These are phyloP conservation scores for Meandrina meandrites DNA, from an alignment of 92 coral and sea anemone genomes.

Conservation along the genomic window DNA sequence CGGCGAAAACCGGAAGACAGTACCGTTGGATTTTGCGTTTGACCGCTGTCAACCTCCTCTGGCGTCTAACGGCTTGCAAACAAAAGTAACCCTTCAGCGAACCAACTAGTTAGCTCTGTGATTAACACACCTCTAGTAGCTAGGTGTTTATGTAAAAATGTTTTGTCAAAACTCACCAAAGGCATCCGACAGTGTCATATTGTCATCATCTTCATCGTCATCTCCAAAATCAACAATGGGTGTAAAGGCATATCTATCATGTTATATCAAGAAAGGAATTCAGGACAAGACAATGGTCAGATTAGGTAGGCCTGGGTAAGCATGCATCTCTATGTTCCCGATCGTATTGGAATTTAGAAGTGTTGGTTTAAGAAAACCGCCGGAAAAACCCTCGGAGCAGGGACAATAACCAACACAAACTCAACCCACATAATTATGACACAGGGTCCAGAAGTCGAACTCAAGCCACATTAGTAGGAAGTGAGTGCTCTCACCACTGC, in stretches of 20 bases:
- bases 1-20: too few relatives aligned
- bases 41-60: too few relatives aligned
- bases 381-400: too few relatives aligned
- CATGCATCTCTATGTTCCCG: not conserved
- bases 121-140: not conserved
- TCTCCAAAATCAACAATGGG: slow-evolving; percentile 87
- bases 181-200: slow-evolving; percentile 93
- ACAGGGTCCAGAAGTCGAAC: too few relatives aligned
- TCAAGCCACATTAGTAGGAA: too few relatives aligned
- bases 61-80: too few relatives aligned
- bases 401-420: too few relatives aligned
- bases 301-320: not conserved
- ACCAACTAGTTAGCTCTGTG: not conserved
- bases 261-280: not conserved
- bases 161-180: slow-evolving; percentile 62
- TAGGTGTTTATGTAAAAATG: not conserved
- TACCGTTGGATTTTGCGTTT: too few relatives aligned
- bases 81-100: not conserved
- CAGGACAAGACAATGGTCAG: not conserved
- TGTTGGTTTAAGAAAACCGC: too few relatives aligned
- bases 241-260: slow-evolving; percentile 94
- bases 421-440: too few relatives aligned
- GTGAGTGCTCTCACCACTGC: too few relatives aligned
- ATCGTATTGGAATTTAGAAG: too few relatives aligned
- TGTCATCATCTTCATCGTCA: slow-evolving; percentile 96